Percentiles rank a stretch among this genome's conserved stretches.
phyloP scores from a whole-genome alignment of 2,113 vertebrate genomes.

The Perca fluviatilis region DNA sequence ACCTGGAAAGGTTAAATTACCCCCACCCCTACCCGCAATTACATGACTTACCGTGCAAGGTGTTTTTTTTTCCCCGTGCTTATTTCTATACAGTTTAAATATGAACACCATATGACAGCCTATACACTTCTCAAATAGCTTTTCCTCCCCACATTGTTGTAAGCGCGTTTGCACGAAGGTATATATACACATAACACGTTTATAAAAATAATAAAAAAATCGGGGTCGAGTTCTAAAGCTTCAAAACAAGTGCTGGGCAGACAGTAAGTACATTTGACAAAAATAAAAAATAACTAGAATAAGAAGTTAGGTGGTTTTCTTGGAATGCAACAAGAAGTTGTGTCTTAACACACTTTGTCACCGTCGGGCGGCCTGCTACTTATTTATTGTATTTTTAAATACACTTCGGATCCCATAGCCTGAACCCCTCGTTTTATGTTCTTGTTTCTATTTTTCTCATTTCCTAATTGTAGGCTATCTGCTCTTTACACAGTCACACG shows the following conservation, averaged over 20 bases:
- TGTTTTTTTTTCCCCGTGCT: conserved; percentile 45
- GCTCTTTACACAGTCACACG: not conserved
- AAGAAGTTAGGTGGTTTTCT: conserved; percentile 38
- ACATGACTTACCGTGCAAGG: conserved; percentile 54
- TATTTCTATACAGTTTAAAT: conserved; percentile 82
- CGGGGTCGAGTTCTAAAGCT: conserved; percentile 45
- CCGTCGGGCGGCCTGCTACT: conserved; percentile 16
- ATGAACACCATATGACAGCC: conserved; percentile 77
- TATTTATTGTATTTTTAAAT: conserved; percentile 40
- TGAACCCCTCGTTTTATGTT: not conserved
- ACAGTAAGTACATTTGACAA: conserved; percentile 53
- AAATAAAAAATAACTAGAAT: conserved; percentile 29
- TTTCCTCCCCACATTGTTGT: conserved; percentile 29
- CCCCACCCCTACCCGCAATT: conserved; percentile 36
- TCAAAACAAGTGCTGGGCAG: conserved; percentile 63
- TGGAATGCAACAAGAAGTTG: conserved; percentile 80
- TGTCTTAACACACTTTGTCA: conserved; percentile 17
- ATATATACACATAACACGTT: conserved; percentile 50
- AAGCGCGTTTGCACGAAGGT: conserved; percentile 22
- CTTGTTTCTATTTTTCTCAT: not conserved
- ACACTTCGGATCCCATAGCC: conserved; percentile 1
- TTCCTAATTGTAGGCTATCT: not conserved
- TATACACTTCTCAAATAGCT: conserved; percentile 65
- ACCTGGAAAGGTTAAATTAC: conserved; percentile 59
- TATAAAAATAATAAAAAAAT: conserved; percentile 37